These are phyloP conservation scores for Drosophila nigrodunni DNA, from an alignment of 1,140 invertebrate species.

Conservation along the genomic window DNA sequence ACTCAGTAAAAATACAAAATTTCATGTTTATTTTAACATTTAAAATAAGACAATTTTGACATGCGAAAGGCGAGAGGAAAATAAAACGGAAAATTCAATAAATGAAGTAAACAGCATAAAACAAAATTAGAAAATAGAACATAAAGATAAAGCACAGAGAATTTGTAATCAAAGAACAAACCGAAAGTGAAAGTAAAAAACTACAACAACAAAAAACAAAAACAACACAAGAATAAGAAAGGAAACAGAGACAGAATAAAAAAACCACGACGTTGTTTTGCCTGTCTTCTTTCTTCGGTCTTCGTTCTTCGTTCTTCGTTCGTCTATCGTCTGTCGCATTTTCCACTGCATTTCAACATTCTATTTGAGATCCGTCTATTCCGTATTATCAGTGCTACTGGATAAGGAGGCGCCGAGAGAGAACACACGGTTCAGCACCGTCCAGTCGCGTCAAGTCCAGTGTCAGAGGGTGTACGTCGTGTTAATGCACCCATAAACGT, in stretches of 20 bases:
- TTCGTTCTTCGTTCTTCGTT: background rate
- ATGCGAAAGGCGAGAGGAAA: slow-evolving; percentile 24
- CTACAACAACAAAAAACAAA: slow-evolving; percentile 8
- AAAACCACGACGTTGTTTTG: background rate
- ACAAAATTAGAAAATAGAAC: slow-evolving; percentile 38
- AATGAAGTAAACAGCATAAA: slow-evolving; percentile 5
- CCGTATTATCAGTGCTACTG: slow-evolving; percentile 40
- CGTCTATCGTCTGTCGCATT: slow-evolving; percentile 5
- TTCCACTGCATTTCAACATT: slow-evolving; percentile 27
- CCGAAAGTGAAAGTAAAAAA: slow-evolving; percentile 48
- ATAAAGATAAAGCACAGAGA: slow-evolving; percentile 26
- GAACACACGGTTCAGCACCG: background rate
- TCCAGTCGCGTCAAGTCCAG: background rate
- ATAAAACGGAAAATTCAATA: slow-evolving; percentile 34
- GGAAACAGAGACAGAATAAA: background rate
- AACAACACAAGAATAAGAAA: background rate
- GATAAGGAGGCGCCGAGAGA: slow-evolving; percentile 24
- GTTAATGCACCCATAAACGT: slow-evolving; percentile 64
- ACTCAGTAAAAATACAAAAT: background rate
- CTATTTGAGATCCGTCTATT: slow-evolving; percentile 9
- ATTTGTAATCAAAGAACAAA: slow-evolving; percentile 3
- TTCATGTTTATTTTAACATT: slow-evolving; percentile 47
- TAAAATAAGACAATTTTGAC: slow-evolving; percentile 38
- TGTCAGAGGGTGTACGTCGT: slow-evolving; percentile 38
- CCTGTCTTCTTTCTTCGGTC: slow-evolving; percentile 3